Percentiles rank a stretch among this genome's conserved stretches.
Conservation (phyloP, 2,113 vertebrate genomes). For the Zosterops hypoxanthus region DNA sequence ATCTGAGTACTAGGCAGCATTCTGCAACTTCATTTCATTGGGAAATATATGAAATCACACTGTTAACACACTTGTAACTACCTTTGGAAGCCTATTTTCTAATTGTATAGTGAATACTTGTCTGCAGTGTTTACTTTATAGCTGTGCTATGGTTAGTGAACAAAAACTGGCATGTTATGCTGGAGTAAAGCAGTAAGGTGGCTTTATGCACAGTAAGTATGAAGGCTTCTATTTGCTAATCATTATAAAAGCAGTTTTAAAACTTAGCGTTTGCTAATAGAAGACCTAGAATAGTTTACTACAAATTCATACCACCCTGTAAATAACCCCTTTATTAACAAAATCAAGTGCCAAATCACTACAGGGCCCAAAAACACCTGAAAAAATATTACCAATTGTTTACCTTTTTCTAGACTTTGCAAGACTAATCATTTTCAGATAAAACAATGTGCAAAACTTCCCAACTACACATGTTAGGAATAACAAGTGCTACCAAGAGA, state of each 20-base stretch:
- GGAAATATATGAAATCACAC: conserved; percentile 63
- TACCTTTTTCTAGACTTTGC: conserved; percentile 77
- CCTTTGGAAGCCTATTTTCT: conserved; percentile 71
- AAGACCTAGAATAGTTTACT: conserved; percentile 71
- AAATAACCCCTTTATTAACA: conserved; percentile 68
- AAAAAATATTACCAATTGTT: conserved; percentile 50
- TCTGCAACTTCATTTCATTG: conserved; percentile 62
- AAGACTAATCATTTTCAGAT: conserved; percentile 78
- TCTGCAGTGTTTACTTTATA: conserved; percentile 73
- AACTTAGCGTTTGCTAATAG: conserved; percentile 90
- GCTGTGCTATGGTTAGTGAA: conserved; percentile 74
- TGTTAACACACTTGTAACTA: conserved; percentile 71
- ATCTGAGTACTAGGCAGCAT: conserved; percentile 62
- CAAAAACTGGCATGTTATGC: conserved; percentile 71
- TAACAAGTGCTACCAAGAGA: conserved; percentile 74
- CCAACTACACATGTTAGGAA: conserved; percentile 55
- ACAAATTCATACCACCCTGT: conserved; percentile 71
- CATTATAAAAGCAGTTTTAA: conserved; percentile 74
- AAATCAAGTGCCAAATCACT: conserved; percentile 78
- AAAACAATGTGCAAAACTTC: conserved; percentile 78
- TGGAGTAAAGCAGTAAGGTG: conserved; percentile 79
- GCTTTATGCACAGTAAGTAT: conserved; percentile 73
- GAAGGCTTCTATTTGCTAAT: conserved; percentile 72
- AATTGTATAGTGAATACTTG: conserved; percentile 64
- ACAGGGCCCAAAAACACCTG: conserved; percentile 69